Percentiles rank a stretch among this genome's conserved stretches.
Conservation (phyloP, 2,113 vertebrate species). For the Lagenorhynchus albirostris region DNA sequence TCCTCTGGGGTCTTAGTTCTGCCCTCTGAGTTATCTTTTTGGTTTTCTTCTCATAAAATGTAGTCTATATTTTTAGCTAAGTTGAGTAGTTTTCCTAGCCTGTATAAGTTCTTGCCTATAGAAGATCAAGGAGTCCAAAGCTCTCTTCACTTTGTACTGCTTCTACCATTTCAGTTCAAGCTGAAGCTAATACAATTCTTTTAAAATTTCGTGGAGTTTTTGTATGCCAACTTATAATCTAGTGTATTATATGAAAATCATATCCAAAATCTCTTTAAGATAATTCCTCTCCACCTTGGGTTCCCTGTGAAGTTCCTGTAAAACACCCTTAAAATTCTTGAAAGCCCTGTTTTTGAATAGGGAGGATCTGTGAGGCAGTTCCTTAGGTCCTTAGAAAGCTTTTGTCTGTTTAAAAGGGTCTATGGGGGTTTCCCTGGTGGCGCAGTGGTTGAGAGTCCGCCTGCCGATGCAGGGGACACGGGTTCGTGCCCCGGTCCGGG, state of each 20-base stretch:
- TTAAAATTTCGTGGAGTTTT: not conserved
- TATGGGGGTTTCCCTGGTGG: not conserved
- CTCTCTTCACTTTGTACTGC: not conserved
- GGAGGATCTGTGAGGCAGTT: not conserved
- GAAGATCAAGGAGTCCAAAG: not conserved
- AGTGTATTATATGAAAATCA: not conserved
- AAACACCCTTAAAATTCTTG: not conserved
- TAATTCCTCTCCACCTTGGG: not conserved
- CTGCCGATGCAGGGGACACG: too few species aligned
- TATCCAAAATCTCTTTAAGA: not conserved
- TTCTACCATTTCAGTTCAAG: not conserved
- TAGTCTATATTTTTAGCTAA: not conserved
- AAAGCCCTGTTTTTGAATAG: not conserved
- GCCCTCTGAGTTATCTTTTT: not conserved
- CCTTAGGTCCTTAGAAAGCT: not conserved
- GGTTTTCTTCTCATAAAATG: not conserved
- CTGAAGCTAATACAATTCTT: not conserved
- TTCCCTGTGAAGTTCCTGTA: not conserved
- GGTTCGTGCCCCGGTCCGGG: too few species aligned
- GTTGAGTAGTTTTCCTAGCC: not conserved
- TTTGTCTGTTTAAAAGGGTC: not conserved
- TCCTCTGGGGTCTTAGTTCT: not conserved
- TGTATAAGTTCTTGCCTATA: not conserved
- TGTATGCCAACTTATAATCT: not conserved
- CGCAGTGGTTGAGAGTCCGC: too few species aligned